Base-by-base conservation (phyloP, 2,888 invertebrate genomes). In the Drosophila anomalata region DNA sequence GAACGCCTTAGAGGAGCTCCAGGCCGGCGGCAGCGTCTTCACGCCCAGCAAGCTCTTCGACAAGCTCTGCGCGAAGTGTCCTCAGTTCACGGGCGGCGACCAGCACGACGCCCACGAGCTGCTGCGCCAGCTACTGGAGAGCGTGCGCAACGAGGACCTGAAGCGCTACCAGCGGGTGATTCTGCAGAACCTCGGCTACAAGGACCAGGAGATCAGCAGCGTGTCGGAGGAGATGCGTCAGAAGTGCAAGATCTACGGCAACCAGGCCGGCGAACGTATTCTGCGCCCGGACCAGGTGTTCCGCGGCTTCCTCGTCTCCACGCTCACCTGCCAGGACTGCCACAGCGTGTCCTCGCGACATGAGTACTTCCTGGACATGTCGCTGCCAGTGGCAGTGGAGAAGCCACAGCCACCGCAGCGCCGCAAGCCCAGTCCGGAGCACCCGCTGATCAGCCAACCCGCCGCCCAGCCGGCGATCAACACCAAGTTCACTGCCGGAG, bases 101-200 rank as follows among this genome's bases (percentile, higher is more conserved):
- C 99, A 99, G 89, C 99, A 99, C 89, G 99, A 99, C 91, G 95
- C 99, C 0, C 99, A 99, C 88, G 99, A 99, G 91, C 92, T 99
- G 59, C 93, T 99, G 17, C 93, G 99, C 57, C 97, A 97, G 92
- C 92, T 99, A 50, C 92, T 99, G 54, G 98, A 99, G 91, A 96
- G 95, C 75, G 96, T 98, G 76, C 94, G 96, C 91, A 94, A 94
- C 7, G 95, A 95, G 88, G 95, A 95, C 82, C 93, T 95, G 5
- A 94, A 97, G 91, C 94, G 98, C 70, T 97, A 97, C 89, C 96
- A 97, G 90, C 92, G 94, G 2, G 95, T 96, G 53, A 97, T 98
- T 84, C 93, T 98, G 57, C 94, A 94, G 79, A 94, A 95, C 87
- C 93, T 96, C 65, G 96, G 96, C 67, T 93, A 97, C 80, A 94